Evolutionary conservation across 2,113 vertebrate species (phyloP).

Genomic region (Balaeniceps rex): DNA sequence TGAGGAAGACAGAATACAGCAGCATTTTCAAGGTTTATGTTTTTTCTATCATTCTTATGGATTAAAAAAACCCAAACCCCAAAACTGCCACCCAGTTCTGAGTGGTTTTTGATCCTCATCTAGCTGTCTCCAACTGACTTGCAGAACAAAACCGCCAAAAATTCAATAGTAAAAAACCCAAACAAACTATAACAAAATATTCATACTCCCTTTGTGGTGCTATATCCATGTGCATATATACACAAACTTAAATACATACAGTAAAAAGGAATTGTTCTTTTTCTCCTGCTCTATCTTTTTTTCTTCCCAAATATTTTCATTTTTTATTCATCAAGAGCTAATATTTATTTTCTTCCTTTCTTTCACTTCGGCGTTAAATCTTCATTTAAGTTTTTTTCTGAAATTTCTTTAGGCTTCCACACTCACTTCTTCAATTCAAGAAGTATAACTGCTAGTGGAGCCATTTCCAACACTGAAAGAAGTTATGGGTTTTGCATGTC

Average conservation of each 20-base stretch:
- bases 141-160: neutral
- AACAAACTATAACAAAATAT: neutral
- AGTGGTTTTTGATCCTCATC: neutral
- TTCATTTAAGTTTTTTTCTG: neutral
- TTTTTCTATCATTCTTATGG: neutral
- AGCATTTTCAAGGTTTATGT: neutral
- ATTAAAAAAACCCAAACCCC: neutral
- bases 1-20: neutral
- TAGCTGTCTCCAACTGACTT: neutral
- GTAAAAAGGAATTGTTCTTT: neutral
- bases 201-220: neutral
- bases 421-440: neutral
- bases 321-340: neutral
- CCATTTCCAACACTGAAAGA: neutral
- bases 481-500: neutral
- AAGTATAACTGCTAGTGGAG: neutral
- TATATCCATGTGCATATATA: neutral
- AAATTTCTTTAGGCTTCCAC: neutral
- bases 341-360: neutral
- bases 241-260: neutral
- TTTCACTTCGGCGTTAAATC: neutral
- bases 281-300: neutral
- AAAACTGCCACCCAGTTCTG: neutral
- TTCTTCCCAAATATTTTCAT: neutral
- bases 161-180: neutral